phyloP scores from a whole-genome alignment of 2,113 vertebrate species.

The Crotalus viridis region DNA sequence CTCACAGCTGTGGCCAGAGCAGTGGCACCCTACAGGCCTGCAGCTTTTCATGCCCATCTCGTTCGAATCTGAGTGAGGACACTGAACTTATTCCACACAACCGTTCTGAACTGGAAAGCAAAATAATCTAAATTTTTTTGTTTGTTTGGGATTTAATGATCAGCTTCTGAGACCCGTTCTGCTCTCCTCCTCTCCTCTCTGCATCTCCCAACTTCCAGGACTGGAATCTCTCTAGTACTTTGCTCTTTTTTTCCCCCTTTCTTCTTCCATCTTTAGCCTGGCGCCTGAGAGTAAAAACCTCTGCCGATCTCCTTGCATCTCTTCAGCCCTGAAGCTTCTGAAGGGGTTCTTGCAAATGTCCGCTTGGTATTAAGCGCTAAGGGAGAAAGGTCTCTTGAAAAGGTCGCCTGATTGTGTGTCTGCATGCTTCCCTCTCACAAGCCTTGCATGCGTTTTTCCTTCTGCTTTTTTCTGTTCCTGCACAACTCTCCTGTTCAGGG shows the following conservation, averaged over 20 bases:
- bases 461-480: background rate
- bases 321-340: constrained; percentile 62
- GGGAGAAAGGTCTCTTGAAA: background rate
- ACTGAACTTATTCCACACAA: background rate
- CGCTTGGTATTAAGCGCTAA: constrained; percentile 8
- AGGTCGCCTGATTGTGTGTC: constrained; percentile 25
- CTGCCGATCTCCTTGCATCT: constrained; percentile 58
- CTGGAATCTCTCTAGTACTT: constrained; percentile 17
- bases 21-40: background rate
- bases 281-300: constrained; percentile 55
- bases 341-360: constrained; percentile 53
- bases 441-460: background rate
- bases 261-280: constrained; percentile 66
- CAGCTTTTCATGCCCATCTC: background rate
- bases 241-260: constrained; percentile 39
- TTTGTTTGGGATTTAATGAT: background rate
- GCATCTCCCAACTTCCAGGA: background rate
- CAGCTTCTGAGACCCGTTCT: background rate
- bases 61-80: background rate
- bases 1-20: background rate
- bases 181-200: background rate
- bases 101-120: background rate
- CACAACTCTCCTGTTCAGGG: constrained; percentile 21
- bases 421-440: constrained; percentile 22
- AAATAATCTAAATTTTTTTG: background rate